phyloP scores from a whole-genome alignment of 1,140 invertebrate genomes.

The Pogonomyrmex californicus region DNA sequence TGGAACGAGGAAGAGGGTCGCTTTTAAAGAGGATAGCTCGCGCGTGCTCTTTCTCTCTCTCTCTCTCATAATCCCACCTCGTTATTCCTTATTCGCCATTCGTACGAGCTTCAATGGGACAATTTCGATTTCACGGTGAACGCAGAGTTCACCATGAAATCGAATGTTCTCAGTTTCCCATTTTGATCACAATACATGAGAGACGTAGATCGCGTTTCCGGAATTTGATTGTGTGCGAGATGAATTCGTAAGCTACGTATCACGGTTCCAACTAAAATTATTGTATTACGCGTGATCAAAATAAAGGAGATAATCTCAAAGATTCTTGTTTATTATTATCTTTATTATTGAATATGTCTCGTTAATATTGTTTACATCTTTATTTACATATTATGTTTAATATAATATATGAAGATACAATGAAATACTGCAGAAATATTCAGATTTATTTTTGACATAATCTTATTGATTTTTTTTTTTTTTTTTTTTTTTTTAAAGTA shows the following conservation, averaged over 20 bases:
- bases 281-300: background rate
- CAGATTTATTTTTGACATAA: background rate
- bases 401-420: background rate
- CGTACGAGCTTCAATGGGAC: background rate
- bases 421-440: background rate
- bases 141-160: background rate
- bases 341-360: background rate
- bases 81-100: background rate
- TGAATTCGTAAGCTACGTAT: background rate
- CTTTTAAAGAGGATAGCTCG: conserved; percentile 56
- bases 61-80: background rate
- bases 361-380: conserved; percentile 2
- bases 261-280: background rate
- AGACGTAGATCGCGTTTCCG: background rate
- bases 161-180: background rate
- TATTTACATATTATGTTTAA: background rate
- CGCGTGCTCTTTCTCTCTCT: background rate
- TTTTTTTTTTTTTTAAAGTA: background rate
- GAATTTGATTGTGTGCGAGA: background rate
- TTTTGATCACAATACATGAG: background rate
- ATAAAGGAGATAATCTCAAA: background rate
- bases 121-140: too few species aligned
- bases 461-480: background rate
- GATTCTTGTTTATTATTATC: background rate
- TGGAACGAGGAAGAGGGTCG: background rate